phyloP scores from a whole-genome alignment of 2,797 vertebrate species.

The Adelosebastes latens region DNA sequence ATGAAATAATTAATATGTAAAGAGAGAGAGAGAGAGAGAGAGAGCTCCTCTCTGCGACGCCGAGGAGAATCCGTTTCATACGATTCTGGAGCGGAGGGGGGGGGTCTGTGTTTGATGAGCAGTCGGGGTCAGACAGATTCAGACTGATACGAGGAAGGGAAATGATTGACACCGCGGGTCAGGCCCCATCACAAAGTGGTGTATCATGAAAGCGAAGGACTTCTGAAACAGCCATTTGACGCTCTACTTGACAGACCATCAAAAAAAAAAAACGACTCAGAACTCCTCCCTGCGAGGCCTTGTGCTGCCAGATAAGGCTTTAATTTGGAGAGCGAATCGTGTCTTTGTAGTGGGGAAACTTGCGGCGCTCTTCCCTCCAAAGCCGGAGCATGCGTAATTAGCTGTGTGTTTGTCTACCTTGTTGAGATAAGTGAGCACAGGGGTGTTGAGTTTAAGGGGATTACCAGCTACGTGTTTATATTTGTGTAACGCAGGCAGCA shows the following conservation, averaged over 20 bases:
- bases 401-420: constrained; percentile 69
- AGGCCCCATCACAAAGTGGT: constrained; percentile 46
- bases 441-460: constrained; percentile 59
- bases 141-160: constrained; percentile 30
- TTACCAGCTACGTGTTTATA: constrained; percentile 65
- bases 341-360: constrained; percentile 63
- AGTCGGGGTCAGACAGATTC: constrained; percentile 41
- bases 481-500: constrained; percentile 58
- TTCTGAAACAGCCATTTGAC: constrained; percentile 60
- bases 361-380: constrained; percentile 49
- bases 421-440: constrained; percentile 62
- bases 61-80: background rate
- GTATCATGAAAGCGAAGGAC: constrained; percentile 57
- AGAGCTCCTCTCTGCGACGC: background rate
- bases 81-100: background rate
- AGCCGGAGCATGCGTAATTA: constrained; percentile 69
- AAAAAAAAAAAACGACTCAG: constrained; percentile 27
- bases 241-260: constrained; percentile 61
- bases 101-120: constrained; percentile 42
- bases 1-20: constrained; percentile 39
- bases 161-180: constrained; percentile 67
- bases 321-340: constrained; percentile 63
- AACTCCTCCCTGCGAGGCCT: constrained; percentile 45
- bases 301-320: constrained; percentile 69
- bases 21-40: background rate